Percentiles rank a stretch among this genome's conserved stretches.
Evolutionary conservation across 2,113 vertebrate species (phyloP).

Genomic region (Gracilinanus agilis): DNA sequence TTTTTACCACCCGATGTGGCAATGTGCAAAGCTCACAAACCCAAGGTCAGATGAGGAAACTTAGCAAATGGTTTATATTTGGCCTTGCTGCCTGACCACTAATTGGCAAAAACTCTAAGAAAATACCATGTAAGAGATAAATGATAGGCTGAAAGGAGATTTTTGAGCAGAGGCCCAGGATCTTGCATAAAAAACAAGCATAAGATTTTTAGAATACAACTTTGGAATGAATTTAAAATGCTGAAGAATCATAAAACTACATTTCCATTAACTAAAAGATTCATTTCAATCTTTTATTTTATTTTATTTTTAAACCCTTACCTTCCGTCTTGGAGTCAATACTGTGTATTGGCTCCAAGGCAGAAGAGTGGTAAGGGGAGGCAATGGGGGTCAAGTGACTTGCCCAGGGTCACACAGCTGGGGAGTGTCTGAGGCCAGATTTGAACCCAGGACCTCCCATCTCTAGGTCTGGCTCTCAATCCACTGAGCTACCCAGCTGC

Average conservation of each 20-base stretch:
- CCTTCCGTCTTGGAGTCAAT: too few species aligned
- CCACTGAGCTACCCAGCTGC: too few species aligned
- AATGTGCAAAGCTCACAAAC: not conserved
- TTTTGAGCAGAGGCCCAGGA: not conserved
- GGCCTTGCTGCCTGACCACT: not conserved
- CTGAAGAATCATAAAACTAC: not conserved
- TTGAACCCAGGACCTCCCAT: too few species aligned
- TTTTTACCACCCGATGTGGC: not conserved
- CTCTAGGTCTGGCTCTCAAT: too few species aligned
- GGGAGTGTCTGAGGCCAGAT: too few species aligned
- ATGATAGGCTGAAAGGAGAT: not conserved
- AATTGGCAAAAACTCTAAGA: not conserved
- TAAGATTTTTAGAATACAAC: not conserved
- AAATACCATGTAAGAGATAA: not conserved
- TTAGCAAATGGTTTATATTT: conserved; percentile 4
- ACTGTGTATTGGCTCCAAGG: too few species aligned
- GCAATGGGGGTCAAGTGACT: too few species aligned
- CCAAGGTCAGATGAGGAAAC: conserved; percentile 1
- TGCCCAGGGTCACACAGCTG: too few species aligned
- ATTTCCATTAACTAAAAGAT: not conserved
- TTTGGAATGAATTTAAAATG: not conserved
- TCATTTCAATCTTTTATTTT: not conserved
- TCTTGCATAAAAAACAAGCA: not conserved
- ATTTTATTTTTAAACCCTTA: too few species aligned
- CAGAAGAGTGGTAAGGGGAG: too few species aligned